Base-by-base conservation (phyloP, 2,888 invertebrate genomes). In the Dione vanillae region DNA sequence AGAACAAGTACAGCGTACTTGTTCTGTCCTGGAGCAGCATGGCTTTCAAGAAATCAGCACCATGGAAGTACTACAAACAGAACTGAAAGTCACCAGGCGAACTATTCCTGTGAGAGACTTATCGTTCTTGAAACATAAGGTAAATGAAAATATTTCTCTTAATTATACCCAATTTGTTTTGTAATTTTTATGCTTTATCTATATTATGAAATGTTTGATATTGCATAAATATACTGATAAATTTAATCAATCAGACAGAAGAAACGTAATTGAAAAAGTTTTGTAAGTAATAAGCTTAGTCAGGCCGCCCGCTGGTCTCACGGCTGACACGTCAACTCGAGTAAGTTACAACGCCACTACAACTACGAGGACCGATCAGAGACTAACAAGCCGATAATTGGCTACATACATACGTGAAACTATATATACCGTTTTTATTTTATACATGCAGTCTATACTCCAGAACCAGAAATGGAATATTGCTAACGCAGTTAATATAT, bases 1-100 rank as follows among this genome's bases (percentile, higher is more conserved):
- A 77, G 99, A 99, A 90, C 99, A 99, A 94, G 99, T 99, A 0
- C 99, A 99, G 89, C 95, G 96, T 74, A 98, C 97, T 10, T 98
- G 97, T 84, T 86, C 94, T 49, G 94, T 94, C 35, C 93, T 99
- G 41, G 91, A 94, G 67, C 93, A 95, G 47, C 86, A 95, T 54
- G 97, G 97, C 8, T 99, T 99, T 87, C 95, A 96, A 69, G 97
- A 98, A 79, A 93, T 99, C 67, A 94, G 95, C 78, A 98, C 98
- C 0, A 94, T 97, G 89, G 99, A 99, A 88, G 96, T 98, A 76
- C 90, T 98, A 74, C 97, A 97, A 88, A 95, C 95, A 9, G 96
- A 97, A 81, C 94, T 96, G 73, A 95, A 95, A 72, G 96, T 98
- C 52, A 94, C 95, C 79, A 95, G 94, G 37, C 95, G 95, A 82